phyloP scores from a whole-genome alignment of 2,888 invertebrate genomes.

The Aelia acuminata region DNA sequence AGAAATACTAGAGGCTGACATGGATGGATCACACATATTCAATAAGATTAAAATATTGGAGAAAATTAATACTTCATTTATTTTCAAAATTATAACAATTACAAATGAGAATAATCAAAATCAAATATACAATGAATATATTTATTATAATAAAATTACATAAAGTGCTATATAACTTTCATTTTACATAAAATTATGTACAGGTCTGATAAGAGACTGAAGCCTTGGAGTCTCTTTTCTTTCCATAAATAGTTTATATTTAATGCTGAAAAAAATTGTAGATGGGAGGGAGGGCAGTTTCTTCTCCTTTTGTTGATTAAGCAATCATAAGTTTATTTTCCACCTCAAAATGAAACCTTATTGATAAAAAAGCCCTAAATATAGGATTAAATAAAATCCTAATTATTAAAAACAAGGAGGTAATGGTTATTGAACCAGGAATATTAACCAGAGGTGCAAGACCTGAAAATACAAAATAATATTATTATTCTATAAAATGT shows the following conservation, averaged over 20 bases:
- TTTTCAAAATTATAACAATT: not conserved
- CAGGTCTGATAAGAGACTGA: slow-evolving; percentile 1
- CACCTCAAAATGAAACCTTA: not conserved
- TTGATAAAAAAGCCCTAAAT: slow-evolving; percentile 14
- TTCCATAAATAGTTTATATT: not conserved
- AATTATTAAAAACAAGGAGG: slow-evolving; percentile 2
- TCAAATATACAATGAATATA: not conserved
- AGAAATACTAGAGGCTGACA: not conserved
- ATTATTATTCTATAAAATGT: not conserved
- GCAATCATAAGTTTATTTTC: not conserved
- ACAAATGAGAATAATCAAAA: not conserved
- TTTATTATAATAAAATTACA: not conserved
- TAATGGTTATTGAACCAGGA: slow-evolving; percentile 6
- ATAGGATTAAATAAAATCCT: slow-evolving; percentile 37
- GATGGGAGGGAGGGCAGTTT: not conserved
- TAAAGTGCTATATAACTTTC: not conserved
- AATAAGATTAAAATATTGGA: not conserved
- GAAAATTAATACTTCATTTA: not conserved
- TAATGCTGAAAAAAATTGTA: slow-evolving; percentile 9
- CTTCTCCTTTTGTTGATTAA: not conserved
- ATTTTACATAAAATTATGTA: slow-evolving; percentile 42
- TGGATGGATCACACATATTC: not conserved
- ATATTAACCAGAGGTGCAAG: slow-evolving; percentile 9
- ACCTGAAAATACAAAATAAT: slow-evolving; percentile 28
- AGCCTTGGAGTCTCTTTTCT: not conserved